Evolutionary conservation across 2,113 vertebrate genomes (phyloP), one percentile per base, ranked within the genome.

Genomic region (Echinops telfairi): DNA sequence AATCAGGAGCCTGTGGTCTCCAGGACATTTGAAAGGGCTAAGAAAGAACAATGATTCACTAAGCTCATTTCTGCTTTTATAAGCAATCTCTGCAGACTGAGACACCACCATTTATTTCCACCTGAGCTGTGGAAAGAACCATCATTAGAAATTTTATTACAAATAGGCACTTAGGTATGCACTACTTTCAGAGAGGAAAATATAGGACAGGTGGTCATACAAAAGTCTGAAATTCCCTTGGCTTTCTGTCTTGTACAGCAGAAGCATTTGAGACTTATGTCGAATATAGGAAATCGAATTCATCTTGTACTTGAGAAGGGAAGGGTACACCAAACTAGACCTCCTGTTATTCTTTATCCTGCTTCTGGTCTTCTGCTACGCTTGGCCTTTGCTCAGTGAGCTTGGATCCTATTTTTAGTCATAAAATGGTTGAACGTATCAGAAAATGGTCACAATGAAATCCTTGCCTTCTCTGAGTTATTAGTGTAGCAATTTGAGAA

Each of bases 61-160:
- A 70, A 96, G 83, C 62, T 92, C 83, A 92, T 96, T 91, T 94
- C 94, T 94, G 83, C 83, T 94, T 94, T 93, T 95, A 90, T 96
- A 95, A 96, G 86, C 90, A 94, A 90, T 64, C 88, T 94, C 82
- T 94, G 83, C 58, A 93, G 68, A 90, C 89, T 83, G 29, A 60
- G 31, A 53, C 83, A 87, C 75, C 3, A 86, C 93, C 40, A 38
- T 96, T 31, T 88, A 94, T 86, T 43, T 79, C 84, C 78, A 82
- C 93, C 29, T 75, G 91, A 89, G 79, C 82, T 83, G 60, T 31
- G 57, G 29, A 93, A 96, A 91, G n/a, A 80, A 90, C 1, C 38
- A 88, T 95, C 43, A 94, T 88, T 19, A 16, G 62, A 43, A 93
- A 40, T 9, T 83, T 62, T 85, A 95, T 89, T 94, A 86, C 88